These are phyloP conservation scores for Tetragonula clypearis DNA, from an alignment of 1,140 invertebrate genomes.

Conservation along the genomic window DNA sequence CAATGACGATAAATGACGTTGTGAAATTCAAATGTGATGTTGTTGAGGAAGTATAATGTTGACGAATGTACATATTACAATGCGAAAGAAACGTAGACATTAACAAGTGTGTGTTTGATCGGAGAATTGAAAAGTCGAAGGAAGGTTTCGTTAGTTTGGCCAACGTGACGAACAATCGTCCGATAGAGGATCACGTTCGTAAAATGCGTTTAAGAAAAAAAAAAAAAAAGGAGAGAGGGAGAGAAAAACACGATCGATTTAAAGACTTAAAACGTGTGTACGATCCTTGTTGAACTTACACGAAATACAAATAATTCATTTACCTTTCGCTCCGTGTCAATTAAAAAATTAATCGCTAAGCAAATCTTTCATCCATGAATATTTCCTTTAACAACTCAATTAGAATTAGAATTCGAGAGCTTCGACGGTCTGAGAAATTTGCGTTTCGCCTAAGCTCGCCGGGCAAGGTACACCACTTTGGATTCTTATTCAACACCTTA, in stretches of 20 bases:
- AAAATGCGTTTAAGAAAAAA: not conserved
- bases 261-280: not conserved
- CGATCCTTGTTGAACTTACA: constrained; percentile 1
- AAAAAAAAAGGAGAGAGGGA: too few species aligned
- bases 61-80: not conserved
- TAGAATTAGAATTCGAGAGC: not conserved
- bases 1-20: too few species aligned
- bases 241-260: too few species aligned
- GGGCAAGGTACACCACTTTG: not conserved
- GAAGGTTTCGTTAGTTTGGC: not conserved
- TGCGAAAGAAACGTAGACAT: not conserved
- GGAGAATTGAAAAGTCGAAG: not conserved
- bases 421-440: not conserved
- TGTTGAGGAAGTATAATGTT: not conserved
- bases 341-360: not conserved
- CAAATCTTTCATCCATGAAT: not conserved
- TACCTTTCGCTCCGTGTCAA: not conserved
- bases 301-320: constrained; percentile 15
- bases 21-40: not conserved
- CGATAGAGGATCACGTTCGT: not conserved
- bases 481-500: not conserved
- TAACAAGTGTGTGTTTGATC: not conserved
- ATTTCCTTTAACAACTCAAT: not conserved
- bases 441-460: not conserved
- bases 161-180: not conserved